Evolutionary conservation across 2,113 vertebrate genomes (phyloP).

Genomic region (Clarias batrachus): DNA sequence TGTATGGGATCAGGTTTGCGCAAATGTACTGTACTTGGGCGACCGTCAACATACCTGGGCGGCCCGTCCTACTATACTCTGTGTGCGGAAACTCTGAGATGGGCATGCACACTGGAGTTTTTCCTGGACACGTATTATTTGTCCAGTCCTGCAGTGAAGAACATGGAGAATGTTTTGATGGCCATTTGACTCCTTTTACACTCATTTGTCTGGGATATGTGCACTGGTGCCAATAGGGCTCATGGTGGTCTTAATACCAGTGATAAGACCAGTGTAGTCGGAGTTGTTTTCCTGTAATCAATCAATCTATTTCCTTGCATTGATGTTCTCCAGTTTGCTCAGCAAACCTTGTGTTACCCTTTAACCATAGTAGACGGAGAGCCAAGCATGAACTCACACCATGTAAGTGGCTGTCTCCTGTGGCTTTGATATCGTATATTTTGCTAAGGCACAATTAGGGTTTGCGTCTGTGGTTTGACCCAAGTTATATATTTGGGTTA

Average conservation of each 20-base stretch:
- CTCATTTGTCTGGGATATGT: background rate
- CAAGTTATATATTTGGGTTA: background rate
- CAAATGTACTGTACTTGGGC: too few relatives aligned
- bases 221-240: background rate
- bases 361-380: background rate
- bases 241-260: background rate
- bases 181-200: background rate
- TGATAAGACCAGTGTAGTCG: constrained; percentile 5
- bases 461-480: background rate
- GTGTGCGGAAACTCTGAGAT: background rate
- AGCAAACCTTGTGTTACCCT: constrained; percentile 7
- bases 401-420: background rate
- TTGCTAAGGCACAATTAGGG: background rate
- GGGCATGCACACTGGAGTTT: background rate
- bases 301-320: constrained; percentile 22
- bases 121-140: background rate
- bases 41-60: too few relatives aligned
- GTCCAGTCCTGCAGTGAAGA: background rate
- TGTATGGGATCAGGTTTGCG: too few relatives aligned
- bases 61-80: too few relatives aligned
- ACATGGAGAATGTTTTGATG: background rate
- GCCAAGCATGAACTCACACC: constrained; percentile 6
- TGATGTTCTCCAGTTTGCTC: constrained; percentile 1
- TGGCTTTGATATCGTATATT: background rate
- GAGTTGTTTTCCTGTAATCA: constrained; percentile 33